Evolutionary conservation across 2,888 invertebrate genomes (phyloP), one percentile per base, ranked within the genome.

Genomic region (Zygogramma bicolorata): DNA sequence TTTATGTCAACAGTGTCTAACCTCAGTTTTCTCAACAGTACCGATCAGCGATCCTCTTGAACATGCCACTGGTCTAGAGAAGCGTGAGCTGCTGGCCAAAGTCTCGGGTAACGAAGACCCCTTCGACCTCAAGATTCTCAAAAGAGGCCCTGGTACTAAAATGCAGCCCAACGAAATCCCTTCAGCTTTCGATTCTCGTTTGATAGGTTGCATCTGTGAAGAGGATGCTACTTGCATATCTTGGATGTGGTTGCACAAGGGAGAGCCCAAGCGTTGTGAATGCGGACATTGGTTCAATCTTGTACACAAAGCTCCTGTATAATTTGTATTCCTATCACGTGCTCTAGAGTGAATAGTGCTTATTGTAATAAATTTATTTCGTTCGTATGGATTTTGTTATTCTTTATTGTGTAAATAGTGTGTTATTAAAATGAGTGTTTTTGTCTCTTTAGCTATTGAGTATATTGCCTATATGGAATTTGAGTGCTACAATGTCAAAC

Each of bases 211-310:
- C 88, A 92, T 98, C 87, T 99, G 98, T 87, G 97, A 98, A 88
- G 97, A 97, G 87, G 98, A 98, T 85, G 92, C 96, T 65, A 93
- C 95, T 68, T 90, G 92, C 75, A 92, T 99, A 79, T 95, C 93
- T 85, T 99, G 97, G 96, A 96, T 98, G 93, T 97, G 97, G 95
- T 88, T 99, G 83, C 94, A 97, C 87, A 92, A 93, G 89, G 98
- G 95, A 42, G 92, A 93, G 81, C 93, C 96, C 74, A 95, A 94
- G 85, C 93, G 98, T 82, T 99, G 98, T 86, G 95, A 95, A 85
- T 99, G 99, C 87, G 99, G 99, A 70, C 93, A 97, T 86, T 98
- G 97, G 97, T 98, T 97, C 90, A 96, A 97, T 89, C 90, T 98
- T 82, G 92, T 93, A 72, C 93, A 94, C 87, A 94, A 93, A 88